These are phyloP conservation scores for Anseranas semipalmata DNA, from an alignment of 2,113 vertebrate species.

Conservation along the genomic window DNA sequence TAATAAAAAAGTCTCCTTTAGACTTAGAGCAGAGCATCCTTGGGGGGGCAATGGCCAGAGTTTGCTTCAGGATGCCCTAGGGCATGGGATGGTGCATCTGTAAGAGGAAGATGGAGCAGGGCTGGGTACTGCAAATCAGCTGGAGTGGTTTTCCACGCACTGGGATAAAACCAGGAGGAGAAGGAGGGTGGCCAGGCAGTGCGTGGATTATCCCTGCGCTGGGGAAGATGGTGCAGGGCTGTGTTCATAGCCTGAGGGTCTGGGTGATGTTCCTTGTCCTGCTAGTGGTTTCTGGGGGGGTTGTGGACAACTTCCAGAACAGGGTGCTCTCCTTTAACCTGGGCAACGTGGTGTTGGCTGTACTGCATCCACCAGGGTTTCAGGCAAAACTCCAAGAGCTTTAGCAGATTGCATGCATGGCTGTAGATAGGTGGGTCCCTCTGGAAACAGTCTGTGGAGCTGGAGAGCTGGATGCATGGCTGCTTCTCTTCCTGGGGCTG, in stretches of 20 bases:
- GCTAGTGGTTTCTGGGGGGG: neutral
- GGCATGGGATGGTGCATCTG: accelerated
- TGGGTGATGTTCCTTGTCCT: neutral
- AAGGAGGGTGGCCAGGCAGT: neutral
- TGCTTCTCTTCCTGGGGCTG: neutral
- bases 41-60: too few species aligned
- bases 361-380: neutral
- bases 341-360: too few species aligned
- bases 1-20: neutral
- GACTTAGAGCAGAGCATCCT: neutral
- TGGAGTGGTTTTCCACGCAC: accelerated
- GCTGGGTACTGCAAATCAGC: too few species aligned
- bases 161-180: neutral
- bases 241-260: neutral
- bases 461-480: neutral
- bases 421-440: neutral
- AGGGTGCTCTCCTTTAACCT: neutral
- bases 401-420: neutral
- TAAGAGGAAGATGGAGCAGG: accelerated
- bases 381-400: neutral
- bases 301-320: neutral
- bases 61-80: neutral
- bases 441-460: neutral
- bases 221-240: accelerated
- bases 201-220: accelerated